Conservation (phyloP, 2,113 vertebrate species). For the Pomatostomus ruficeps region DNA sequence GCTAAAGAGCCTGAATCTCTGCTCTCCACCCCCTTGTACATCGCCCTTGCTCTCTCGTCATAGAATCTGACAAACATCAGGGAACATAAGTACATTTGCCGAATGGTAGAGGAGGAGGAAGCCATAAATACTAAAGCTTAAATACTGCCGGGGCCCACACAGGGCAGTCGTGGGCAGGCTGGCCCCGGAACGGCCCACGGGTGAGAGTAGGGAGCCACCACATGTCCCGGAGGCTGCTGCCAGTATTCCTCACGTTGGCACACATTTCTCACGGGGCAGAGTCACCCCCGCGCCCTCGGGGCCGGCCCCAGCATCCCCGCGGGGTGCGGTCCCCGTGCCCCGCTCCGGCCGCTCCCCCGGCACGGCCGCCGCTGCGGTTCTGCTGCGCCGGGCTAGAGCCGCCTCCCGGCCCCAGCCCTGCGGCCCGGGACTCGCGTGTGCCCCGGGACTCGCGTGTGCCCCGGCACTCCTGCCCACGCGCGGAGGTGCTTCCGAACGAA, state of each 20-base stretch:
- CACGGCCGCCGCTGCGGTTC: neutral
- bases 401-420: neutral
- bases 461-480: accelerated
- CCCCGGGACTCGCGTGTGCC: too few relatives aligned
- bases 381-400: neutral
- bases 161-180: neutral
- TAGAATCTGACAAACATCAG: neutral
- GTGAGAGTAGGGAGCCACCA: neutral
- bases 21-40: neutral
- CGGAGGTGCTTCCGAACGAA: neutral
- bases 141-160: neutral
- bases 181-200: accelerated
- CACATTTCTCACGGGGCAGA: neutral
- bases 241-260: neutral
- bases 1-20: neutral
- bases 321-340: neutral
- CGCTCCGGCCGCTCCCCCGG: neutral
- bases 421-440: neutral
- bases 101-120: neutral
- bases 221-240: neutral
- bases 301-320: neutral
- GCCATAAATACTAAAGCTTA: neutral
- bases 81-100: neutral
- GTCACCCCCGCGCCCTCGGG: neutral
- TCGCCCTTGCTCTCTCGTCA: neutral